phyloP scores from a whole-genome alignment of 2,888 invertebrate species.

The Drosophila acutilabella region DNA sequence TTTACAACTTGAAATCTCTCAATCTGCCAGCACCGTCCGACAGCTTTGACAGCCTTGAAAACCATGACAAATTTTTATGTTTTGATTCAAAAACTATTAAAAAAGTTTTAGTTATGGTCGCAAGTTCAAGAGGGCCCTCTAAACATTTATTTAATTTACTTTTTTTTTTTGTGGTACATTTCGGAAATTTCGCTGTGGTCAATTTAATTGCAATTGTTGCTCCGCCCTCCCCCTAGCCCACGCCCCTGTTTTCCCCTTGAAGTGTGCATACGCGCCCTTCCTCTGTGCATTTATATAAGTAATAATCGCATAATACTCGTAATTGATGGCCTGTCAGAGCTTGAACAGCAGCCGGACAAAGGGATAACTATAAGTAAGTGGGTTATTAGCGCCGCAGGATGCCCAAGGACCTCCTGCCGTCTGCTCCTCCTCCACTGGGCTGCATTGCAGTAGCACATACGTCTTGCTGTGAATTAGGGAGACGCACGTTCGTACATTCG shows the following conservation, averaged over 20 bases:
- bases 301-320: conserved; percentile 57
- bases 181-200: conserved; percentile 56
- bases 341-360: conserved; percentile 56
- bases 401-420: conserved; percentile 55
- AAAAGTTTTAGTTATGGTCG: conserved; percentile 17
- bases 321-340: conserved; percentile 71
- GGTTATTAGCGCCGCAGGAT: conserved; percentile 83
- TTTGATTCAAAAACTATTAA: conserved; percentile 27
- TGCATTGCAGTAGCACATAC: conserved; percentile 49
- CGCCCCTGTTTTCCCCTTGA: not conserved
- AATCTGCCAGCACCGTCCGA: conserved; percentile 1
- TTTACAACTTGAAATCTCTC: conserved; percentile 19
- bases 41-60: conserved; percentile 39
- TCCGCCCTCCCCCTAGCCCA: conserved; percentile 11
- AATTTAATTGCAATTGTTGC: conserved; percentile 69
- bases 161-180: conserved; percentile 11
- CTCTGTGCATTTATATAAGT: conserved; percentile 46
- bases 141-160: conserved; percentile 26
- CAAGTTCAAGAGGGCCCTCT: not conserved
- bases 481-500: conserved; percentile 61
- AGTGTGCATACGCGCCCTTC: conserved; percentile 1
- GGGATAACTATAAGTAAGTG: conserved; percentile 82
- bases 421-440: conserved; percentile 4
- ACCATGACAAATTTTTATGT: conserved; percentile 1
- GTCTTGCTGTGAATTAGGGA: conserved; percentile 74